A percentile compares a stretch with the other conserved stretches of the same genome.
These are phyloP conservation scores for Gadopsis marmoratus DNA, from an alignment of 2,797 vertebrate species.

Conservation along the genomic window DNA sequence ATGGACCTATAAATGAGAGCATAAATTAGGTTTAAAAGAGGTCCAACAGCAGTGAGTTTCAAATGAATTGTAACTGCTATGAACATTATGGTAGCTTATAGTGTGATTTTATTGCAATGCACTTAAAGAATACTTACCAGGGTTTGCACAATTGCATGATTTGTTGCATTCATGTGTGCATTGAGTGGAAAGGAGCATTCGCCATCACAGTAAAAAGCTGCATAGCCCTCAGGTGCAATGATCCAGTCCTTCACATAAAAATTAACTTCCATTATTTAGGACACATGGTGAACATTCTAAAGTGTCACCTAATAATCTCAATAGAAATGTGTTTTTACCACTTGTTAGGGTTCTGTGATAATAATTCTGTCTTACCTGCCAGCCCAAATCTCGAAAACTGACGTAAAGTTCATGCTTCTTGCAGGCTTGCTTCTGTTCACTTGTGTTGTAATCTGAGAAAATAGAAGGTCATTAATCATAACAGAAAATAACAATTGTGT, in stretches of 20 bases:
- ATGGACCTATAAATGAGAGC: slow-evolving; percentile 90
- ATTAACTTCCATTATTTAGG: slow-evolving; percentile 19
- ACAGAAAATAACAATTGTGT: neutral
- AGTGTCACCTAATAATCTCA: neutral
- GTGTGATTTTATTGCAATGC: slow-evolving; percentile 21
- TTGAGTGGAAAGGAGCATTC: slow-evolving; percentile 99
- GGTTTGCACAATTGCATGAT: slow-evolving; percentile 99
- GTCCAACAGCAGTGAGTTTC: slow-evolving; percentile 30
- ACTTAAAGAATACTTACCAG: slow-evolving; percentile 86
- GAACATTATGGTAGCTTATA: slow-evolving; percentile 37
- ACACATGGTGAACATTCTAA: neutral
- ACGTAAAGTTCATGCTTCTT: slow-evolving; percentile 99
- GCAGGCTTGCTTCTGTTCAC: slow-evolving; percentile 98
- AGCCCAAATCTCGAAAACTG: slow-evolving; percentile 97
- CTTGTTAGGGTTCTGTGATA: neutral
- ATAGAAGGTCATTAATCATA: neutral
- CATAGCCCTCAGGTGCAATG: slow-evolving; percentile 98
- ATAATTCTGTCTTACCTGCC: slow-evolving; percentile 90
- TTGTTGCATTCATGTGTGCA: slow-evolving; percentile 99
- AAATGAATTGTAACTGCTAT: slow-evolving; percentile 40
- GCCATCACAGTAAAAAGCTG: slow-evolving; percentile 98
- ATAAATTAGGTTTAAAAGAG: slow-evolving; percentile 52
- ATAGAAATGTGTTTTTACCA: neutral
- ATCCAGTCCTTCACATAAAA: slow-evolving; percentile 93
- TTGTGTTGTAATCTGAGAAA: slow-evolving; percentile 93